Conservation (phyloP, 2,113 vertebrate species). For the Nestor notabilis region DNA sequence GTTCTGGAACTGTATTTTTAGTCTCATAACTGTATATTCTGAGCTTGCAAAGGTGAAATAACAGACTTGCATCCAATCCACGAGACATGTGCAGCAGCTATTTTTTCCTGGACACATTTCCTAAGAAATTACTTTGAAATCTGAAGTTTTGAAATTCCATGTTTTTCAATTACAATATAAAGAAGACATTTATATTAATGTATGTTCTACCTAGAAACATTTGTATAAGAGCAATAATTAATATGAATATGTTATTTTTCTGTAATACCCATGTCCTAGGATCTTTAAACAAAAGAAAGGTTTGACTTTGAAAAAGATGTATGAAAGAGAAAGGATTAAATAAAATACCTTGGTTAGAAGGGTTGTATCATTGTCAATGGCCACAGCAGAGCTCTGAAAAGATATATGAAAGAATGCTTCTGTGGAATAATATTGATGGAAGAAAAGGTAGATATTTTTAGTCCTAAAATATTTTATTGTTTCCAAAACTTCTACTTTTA, state of each 20-base stretch:
- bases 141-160: not conserved
- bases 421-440: not conserved
- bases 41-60: not conserved
- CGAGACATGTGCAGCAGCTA: not conserved
- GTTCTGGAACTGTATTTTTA: not conserved
- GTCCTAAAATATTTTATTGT: not conserved
- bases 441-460: not conserved
- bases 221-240: not conserved
- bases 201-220: not conserved
- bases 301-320: not conserved
- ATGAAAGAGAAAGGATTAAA: not conserved
- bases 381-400: not conserved
- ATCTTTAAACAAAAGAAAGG: not conserved
- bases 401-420: not conserved
- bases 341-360: not conserved
- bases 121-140: not conserved
- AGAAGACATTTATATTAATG: not conserved
- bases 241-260: not conserved
- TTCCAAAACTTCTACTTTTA: not conserved
- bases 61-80: not conserved
- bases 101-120: not conserved
- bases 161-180: not conserved
- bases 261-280: fast-evolving
- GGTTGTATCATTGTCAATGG: fast-evolving
- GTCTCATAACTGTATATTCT: not conserved